Evolutionary conservation across 2,797 vertebrate species (phyloP).

Genomic region (Tarsius wallacei): DNA sequence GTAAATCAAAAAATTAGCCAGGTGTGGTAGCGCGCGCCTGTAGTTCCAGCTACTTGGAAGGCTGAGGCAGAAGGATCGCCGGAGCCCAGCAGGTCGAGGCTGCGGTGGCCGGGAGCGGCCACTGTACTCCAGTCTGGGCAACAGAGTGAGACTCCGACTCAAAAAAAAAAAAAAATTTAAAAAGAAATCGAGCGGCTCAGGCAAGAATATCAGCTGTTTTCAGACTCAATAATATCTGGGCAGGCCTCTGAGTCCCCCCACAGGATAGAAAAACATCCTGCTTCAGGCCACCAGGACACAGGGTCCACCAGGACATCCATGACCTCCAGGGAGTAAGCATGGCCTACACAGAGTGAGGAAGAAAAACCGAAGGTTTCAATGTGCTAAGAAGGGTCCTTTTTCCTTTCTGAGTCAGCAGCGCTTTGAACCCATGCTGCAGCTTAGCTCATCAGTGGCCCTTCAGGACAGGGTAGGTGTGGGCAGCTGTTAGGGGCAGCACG

Average conservation of each 20-base stretch:
- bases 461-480: no score
- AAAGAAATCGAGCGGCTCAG: not conserved
- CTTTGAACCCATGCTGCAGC: not conserved
- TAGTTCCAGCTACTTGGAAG: no score
- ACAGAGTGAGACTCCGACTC: no score
- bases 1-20: no score
- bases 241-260: not conserved
- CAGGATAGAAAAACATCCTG: not conserved
- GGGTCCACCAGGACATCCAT: not conserved
- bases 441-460: not conserved
- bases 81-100: no score
- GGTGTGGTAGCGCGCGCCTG: no score
- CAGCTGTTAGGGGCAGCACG: not conserved
- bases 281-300: not conserved
- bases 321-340: not conserved
- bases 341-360: not conserved
- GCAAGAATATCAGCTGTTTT: not conserved
- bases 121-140: no score
- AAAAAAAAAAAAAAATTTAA: no score
- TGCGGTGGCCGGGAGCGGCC: no score
- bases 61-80: no score
- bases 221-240: not conserved
- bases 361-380: not conserved
- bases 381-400: not conserved
- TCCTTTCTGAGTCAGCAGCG: not conserved